phyloP scores from a whole-genome alignment of 2,888 invertebrate species.

The Phyto melanocephala region DNA sequence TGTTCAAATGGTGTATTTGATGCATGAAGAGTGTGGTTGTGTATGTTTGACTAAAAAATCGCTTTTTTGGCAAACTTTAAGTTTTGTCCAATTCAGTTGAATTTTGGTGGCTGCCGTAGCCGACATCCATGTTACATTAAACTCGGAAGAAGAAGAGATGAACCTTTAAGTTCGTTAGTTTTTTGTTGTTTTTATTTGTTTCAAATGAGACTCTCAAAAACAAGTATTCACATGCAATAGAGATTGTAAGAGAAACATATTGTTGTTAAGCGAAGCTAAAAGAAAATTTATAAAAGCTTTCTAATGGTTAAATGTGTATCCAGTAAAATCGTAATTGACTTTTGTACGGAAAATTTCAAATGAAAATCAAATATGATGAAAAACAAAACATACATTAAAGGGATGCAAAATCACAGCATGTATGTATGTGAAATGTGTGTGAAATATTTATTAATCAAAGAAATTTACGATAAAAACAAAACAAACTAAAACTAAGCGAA shows the following conservation, averaged over 20 bases:
- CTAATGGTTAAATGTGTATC: slow-evolving; percentile 36
- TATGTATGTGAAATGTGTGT: slow-evolving; percentile 28
- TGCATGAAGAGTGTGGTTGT: slow-evolving; percentile 16
- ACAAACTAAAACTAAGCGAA: slow-evolving; percentile 36
- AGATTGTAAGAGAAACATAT: slow-evolving; percentile 11
- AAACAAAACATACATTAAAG: slow-evolving; percentile 22
- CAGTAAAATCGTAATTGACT: slow-evolving; percentile 24
- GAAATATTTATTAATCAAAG: slow-evolving; percentile 46
- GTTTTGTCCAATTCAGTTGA: slow-evolving; percentile 64
- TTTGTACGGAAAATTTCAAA: slow-evolving; percentile 18
- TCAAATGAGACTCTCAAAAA: slow-evolving; percentile 4
- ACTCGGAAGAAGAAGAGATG: slow-evolving; percentile 47
- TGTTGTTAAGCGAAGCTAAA: background rate
- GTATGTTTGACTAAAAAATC: slow-evolving; percentile 33
- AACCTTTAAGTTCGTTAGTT: slow-evolving; percentile 18
- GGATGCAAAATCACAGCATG: slow-evolving; percentile 55
- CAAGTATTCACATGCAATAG: slow-evolving; percentile 45
- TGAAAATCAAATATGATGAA: slow-evolving; percentile 9
- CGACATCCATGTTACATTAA: slow-evolving; percentile 45
- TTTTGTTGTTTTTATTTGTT: background rate
- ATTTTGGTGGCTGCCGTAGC: slow-evolving; percentile 62
- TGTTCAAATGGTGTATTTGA: slow-evolving; percentile 7
- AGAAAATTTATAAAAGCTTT: slow-evolving; percentile 19
- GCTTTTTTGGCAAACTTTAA: slow-evolving; percentile 64
- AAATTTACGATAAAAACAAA: slow-evolving; percentile 63